Percentiles rank a stretch among this genome's conserved stretches.
phyloP scores from a whole-genome alignment of 2,113 vertebrate species.

The Capricornis sumatraensis region DNA sequence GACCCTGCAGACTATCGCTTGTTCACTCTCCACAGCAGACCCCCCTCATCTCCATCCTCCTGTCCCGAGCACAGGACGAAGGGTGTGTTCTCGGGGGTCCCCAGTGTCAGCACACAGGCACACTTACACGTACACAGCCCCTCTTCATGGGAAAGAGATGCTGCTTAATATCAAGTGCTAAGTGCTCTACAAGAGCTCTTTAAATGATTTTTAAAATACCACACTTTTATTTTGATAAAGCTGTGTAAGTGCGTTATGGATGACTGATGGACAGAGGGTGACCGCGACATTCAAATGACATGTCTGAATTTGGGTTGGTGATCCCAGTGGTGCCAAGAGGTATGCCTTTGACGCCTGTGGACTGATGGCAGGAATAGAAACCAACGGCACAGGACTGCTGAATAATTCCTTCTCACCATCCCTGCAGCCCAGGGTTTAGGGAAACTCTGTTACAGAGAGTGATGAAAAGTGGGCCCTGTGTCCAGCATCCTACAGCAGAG shows the following conservation, averaged over 20 bases:
- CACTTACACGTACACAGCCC: not conserved
- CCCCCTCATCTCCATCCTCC: not conserved
- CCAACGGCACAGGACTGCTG: not conserved
- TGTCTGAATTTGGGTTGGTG: not conserved
- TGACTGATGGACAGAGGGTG: not conserved
- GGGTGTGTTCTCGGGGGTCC: not conserved
- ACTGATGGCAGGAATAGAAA: not conserved
- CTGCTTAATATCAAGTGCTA: not conserved
- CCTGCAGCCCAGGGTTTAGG: not conserved
- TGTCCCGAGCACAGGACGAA: not conserved
- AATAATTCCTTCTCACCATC: not conserved
- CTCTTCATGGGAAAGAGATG: not conserved
- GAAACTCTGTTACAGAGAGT: not conserved
- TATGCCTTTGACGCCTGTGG: not conserved
- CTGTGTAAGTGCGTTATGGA: not conserved
- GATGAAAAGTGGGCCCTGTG: not conserved
- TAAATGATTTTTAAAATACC: not conserved
- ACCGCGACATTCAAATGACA: not conserved
- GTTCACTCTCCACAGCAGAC: not conserved
- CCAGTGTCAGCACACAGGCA: not conserved
- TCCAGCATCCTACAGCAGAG: rapidly evolving
- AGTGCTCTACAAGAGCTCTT: not conserved
- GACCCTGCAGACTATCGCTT: not conserved
- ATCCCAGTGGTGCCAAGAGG: not conserved
- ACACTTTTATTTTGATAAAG: not conserved